Evolutionary conservation across 2,888 invertebrate genomes (phyloP).

Genomic region (Hermodice carunculata): DNA sequence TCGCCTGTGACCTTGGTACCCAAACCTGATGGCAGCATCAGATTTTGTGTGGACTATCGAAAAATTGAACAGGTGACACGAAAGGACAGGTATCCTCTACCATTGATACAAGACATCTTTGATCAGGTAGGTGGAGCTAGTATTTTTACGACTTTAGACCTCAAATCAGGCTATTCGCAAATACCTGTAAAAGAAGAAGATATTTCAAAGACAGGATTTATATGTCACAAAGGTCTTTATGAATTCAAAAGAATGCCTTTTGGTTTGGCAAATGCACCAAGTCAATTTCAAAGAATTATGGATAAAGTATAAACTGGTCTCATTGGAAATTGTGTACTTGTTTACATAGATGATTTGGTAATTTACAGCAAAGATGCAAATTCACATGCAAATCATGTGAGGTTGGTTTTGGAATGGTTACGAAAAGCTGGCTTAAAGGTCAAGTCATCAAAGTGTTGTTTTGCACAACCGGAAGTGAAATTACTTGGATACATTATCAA

Average conservation of each 20-base stretch:
- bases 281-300: conserved; percentile 28
- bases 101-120: conserved; percentile 32
- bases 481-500: conserved; percentile 22
- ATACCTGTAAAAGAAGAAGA: conserved; percentile 12
- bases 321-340: conserved; percentile 8
- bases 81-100: conserved; percentile 26
- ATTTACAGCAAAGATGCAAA: too few relatives aligned
- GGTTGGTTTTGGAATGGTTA: too few relatives aligned
- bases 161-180: conserved; percentile 31
- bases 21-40: background rate
- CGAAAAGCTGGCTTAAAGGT: too few relatives aligned
- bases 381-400: too few relatives aligned
- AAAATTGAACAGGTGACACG: conserved; percentile 21
- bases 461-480: conserved; percentile 20
- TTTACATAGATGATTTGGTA: conserved; percentile 35
- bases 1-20: conserved; percentile 6
- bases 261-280: conserved; percentile 32
- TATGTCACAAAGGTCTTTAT: conserved; percentile 18
- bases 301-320: conserved; percentile 4
- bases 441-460: conserved; percentile 31
- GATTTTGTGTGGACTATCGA: conserved; percentile 34
- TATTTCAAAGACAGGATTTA: conserved; percentile 30
- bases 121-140: conserved; percentile 27
- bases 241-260: conserved; percentile 32
- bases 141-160: conserved; percentile 27